A percentile compares a stretch with the other conserved stretches of the same genome.
These are phyloP conservation scores for Noturus placidus DNA, from an alignment of 2,113 vertebrate genomes.

Conservation along the genomic window DNA sequence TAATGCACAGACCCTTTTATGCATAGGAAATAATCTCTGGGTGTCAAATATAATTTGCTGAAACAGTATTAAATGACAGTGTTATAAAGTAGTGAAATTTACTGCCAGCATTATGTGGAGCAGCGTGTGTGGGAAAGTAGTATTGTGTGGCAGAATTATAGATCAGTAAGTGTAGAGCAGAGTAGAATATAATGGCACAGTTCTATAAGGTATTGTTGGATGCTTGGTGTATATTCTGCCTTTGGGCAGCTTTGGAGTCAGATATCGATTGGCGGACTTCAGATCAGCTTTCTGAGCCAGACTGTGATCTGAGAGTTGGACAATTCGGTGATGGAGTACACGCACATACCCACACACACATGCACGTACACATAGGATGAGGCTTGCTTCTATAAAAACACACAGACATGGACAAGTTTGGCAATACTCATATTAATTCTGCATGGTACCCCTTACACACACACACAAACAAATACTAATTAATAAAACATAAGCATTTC, in stretches of 20 bases:
- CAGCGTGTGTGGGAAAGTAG: neutral
- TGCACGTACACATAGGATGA: neutral
- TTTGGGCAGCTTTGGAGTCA: conserved; percentile 30
- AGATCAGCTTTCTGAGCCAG: conserved; percentile 43
- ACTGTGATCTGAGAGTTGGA: conserved; percentile 37
- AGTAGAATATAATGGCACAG: conserved; percentile 11
- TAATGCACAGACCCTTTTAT: neutral
- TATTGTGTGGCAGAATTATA: conserved; percentile 19
- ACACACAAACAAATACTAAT: neutral
- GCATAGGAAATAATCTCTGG: neutral
- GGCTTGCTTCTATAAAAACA: conserved; percentile 43
- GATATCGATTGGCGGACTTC: conserved; percentile 44
- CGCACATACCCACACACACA: conserved; percentile 9
- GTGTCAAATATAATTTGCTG: conserved; percentile 6
- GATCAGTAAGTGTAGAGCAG: conserved; percentile 5
- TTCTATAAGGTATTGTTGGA: conserved; percentile 15
- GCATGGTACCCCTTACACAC: neutral
- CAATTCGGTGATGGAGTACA: conserved; percentile 16
- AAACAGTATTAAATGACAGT: conserved; percentile 7
- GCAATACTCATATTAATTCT: neutral
- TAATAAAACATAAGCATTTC: neutral
- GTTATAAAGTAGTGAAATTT: conserved; percentile 15
- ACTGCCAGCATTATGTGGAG: neutral
- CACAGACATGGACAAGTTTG: conserved; percentile 8
- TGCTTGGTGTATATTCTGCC: conserved; percentile 37